Evolutionary conservation across 2,113 vertebrate genomes (phyloP).

Genomic region (Aptenodytes forsteri): DNA sequence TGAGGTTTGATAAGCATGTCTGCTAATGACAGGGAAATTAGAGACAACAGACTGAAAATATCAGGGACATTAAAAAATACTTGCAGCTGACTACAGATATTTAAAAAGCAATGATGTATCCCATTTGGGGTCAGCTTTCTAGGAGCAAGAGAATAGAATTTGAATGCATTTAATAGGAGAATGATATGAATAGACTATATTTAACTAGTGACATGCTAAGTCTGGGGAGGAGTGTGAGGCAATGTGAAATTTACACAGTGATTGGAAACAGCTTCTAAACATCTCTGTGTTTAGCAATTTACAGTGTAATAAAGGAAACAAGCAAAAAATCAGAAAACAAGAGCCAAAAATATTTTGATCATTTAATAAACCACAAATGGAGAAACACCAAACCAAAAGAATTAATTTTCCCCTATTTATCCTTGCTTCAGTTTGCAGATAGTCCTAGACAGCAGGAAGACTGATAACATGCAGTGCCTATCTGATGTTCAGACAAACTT

Average conservation of each 20-base stretch:
- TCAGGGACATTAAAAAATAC: background rate
- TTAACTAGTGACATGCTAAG: background rate
- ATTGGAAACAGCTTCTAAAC: background rate
- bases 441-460: background rate
- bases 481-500: background rate
- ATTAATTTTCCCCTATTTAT: background rate
- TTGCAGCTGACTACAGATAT: constrained; percentile 18
- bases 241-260: background rate
- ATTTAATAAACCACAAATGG: background rate
- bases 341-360: background rate
- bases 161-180: background rate
- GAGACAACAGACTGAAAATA: constrained; percentile 40
- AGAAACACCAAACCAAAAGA: background rate
- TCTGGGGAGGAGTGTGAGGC: background rate
- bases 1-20: background rate
- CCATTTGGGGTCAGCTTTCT: constrained; percentile 24
- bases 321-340: background rate
- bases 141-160: background rate
- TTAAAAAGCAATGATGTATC: background rate
- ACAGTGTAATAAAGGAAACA: background rate
- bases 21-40: constrained; percentile 37
- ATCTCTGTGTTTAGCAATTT: background rate
- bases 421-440: background rate
- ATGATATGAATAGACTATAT: background rate
- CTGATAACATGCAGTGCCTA: rapidly evolving